A percentile compares a stretch with the other conserved stretches of the same genome.
Conservation (phyloP, 1,140 invertebrate species). For the Prorops nasuta region DNA sequence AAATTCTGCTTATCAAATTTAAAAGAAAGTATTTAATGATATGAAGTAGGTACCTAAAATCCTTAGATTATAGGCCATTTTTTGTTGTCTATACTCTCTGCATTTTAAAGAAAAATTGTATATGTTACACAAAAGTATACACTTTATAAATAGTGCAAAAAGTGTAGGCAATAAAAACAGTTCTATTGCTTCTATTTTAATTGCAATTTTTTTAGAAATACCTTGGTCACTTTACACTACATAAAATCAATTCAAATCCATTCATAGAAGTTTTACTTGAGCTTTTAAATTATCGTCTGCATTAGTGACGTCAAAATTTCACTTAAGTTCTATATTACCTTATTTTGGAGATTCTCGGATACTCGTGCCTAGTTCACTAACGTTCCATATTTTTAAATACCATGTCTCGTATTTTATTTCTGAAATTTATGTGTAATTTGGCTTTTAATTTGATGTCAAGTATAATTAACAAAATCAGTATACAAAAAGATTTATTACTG, state of each 20-base stretch:
- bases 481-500: constrained; percentile 27
- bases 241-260: too few species aligned
- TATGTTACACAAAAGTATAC: too few species aligned
- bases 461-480: constrained; percentile 31
- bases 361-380: constrained; percentile 12
- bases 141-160: too few species aligned
- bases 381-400: constrained; percentile 13
- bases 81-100: too few species aligned
- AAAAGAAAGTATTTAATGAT: constrained; percentile 29
- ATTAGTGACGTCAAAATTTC: not conserved
- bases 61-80: constrained; percentile 33
- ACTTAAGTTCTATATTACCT: not conserved
- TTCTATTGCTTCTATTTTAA: too few species aligned
- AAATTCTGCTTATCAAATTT: constrained; percentile 28
- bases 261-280: too few species aligned
- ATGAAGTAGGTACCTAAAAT: constrained; percentile 36
- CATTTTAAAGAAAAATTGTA: too few species aligned
- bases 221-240: too few species aligned
- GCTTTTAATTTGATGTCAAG: constrained; percentile 26
- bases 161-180: too few species aligned
- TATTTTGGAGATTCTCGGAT: constrained; percentile 4
- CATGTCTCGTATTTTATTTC: constrained; percentile 24
- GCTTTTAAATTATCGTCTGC: not conserved
- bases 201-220: too few species aligned
- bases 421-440: constrained; percentile 31